Base-by-base conservation (phyloP, 2,888 invertebrate genomes). In the Emesis furor region DNA sequence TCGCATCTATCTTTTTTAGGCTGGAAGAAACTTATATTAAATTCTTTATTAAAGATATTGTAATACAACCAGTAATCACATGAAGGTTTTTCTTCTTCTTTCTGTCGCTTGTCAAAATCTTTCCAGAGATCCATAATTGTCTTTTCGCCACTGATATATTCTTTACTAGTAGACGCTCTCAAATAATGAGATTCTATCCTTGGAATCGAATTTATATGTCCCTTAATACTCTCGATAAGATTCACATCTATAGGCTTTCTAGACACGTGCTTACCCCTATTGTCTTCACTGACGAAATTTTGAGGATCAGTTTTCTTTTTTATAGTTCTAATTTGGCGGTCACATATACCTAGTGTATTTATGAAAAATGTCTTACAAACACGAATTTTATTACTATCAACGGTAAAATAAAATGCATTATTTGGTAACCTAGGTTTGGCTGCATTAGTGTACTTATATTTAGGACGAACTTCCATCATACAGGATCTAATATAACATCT, bases 1-100 rank as follows among this genome's bases (percentile, higher is more conserved):
- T 89, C 86, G 74, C 89, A 89, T 32, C 77, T 75, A 67, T 90
- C 89, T 83, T 89, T 90, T 73, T 89, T 90, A n/a, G 89, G 82
- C 12, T 81, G 76, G 78, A 85, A 88, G 68, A 89, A 88, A 17
- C 86, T 73, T 51, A 51, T 51, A 51, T 51, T 51, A 51, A 37
- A 37, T 37, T 37, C 37, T 37, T 37, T 37, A 7, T 35, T 69
- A 35, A 69, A 76, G n/a, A 76, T 76, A 51, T 76, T 14, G 62
- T 46, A 12, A 55, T 76, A 76, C 17, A 69, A 32, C 69, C 71
- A 76, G 55, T 51, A 76, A n/a, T 55, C 51, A 37, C 37, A 37
- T 37, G 37, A 51, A 39, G 10, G 14, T 14, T 30, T 14, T 14
- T 7, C 46, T 69, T 42, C 51, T 32, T 8, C 59, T 59, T 24